phyloP scores from a whole-genome alignment of 2,113 vertebrate genomes.

The Turnix velox region DNA sequence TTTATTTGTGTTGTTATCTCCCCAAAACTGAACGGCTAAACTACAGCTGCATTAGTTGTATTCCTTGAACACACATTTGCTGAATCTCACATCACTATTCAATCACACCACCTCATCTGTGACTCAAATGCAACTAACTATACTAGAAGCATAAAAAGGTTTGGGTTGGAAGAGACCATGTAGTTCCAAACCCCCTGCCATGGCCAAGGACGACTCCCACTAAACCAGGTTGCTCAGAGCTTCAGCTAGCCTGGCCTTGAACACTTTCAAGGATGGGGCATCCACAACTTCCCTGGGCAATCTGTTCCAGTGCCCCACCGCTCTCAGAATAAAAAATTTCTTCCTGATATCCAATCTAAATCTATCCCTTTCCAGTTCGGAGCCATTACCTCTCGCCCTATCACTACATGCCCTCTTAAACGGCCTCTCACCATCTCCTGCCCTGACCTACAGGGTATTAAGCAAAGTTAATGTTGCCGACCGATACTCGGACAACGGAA shows the following conservation, averaged over 20 bases:
- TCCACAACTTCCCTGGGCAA: background rate
- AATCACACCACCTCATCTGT: no score
- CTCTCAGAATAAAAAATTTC: background rate
- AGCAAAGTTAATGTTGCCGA: accelerated
- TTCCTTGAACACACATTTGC: accelerated
- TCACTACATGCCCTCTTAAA: background rate
- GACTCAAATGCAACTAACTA: background rate
- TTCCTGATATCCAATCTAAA: background rate
- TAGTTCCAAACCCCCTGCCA: background rate
- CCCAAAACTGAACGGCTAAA: background rate
- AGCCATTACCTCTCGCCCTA: background rate
- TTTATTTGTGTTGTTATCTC: background rate
- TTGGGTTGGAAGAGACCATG: background rate
- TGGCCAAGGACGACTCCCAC: background rate
- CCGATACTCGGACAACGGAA: background rate
- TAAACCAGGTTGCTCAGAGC: background rate
- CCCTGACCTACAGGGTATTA: accelerated
- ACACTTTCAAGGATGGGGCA: background rate
- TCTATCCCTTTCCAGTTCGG: background rate
- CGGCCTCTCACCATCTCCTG: background rate
- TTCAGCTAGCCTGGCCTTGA: background rate
- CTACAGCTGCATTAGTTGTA: background rate
- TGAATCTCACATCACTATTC: accelerated
- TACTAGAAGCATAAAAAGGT: background rate
- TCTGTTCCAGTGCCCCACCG: no score